phyloP scores from a whole-genome alignment of 2,113 vertebrate species.

The Charina bottae region DNA sequence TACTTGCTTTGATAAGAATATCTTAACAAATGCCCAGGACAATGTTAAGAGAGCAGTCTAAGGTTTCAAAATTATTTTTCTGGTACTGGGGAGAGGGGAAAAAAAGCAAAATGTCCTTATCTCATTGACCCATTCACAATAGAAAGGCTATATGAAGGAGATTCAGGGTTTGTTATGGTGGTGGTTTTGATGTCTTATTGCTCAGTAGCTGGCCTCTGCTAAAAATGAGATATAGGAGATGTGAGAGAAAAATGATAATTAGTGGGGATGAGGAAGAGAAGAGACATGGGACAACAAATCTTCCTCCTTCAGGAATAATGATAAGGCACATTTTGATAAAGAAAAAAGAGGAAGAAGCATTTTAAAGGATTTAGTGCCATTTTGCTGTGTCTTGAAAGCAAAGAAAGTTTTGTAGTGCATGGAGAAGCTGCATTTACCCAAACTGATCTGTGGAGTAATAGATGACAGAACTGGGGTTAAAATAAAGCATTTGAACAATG shows the following conservation, averaged over 20 bases:
- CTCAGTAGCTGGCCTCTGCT: neutral
- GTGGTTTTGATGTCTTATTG: neutral
- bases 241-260: neutral
- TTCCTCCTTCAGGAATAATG: neutral
- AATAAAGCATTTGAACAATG: neutral
- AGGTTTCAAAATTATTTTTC: neutral
- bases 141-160: neutral
- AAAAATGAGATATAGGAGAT: neutral
- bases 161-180: neutral
- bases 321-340: neutral
- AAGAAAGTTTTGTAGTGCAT: neutral
- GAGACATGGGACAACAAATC: neutral
- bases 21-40: neutral
- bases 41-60: neutral
- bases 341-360: neutral
- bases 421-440: neutral
- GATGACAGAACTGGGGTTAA: neutral
- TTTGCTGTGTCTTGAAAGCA: neutral
- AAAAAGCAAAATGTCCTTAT: neutral
- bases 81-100: neutral
- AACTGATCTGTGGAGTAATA: neutral
- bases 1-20: slow-evolving; percentile 6
- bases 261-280: neutral
- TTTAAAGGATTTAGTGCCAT: neutral
- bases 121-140: neutral